Evolutionary conservation across 2,888 invertebrate species (phyloP).

Genomic region (Oegoconia quadripuncta): DNA sequence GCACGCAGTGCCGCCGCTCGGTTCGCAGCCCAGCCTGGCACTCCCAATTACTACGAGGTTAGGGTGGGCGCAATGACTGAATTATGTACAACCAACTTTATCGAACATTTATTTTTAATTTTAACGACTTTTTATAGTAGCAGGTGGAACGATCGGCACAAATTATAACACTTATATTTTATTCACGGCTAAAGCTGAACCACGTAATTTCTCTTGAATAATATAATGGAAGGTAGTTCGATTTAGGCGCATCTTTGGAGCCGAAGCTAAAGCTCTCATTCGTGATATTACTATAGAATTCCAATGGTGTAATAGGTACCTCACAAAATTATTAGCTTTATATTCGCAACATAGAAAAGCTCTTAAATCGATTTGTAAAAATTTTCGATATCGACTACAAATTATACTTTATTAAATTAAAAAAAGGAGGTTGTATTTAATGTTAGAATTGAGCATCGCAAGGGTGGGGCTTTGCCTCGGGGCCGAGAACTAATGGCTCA

Average conservation of each 20-base stretch:
- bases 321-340: too few species aligned
- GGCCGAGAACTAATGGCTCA: conserved; percentile 30
- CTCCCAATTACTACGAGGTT: conserved; percentile 36
- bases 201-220: conserved; percentile 38
- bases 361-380: too few species aligned
- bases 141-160: conserved; percentile 9
- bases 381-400: conserved; percentile 34
- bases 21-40: conserved; percentile 22
- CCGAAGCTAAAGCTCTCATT: too few species aligned
- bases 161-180: conserved; percentile 28
- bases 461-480: conserved; percentile 4
- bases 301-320: too few species aligned
- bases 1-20: background rate
- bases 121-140: conserved; percentile 42
- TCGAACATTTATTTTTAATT: conserved; percentile 61
- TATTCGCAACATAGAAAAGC: too few species aligned
- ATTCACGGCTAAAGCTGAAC: conserved; percentile 36
- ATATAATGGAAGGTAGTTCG: conserved; percentile 22
- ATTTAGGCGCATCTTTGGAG: too few species aligned
- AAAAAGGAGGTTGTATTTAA: background rate
- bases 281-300: too few species aligned
- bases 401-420: background rate
- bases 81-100: conserved; percentile 59
- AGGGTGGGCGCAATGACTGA: conserved; percentile 39
- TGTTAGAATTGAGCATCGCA: background rate